Conservation (phyloP, 2,113 vertebrate species). For the Tyrannus savana region DNA sequence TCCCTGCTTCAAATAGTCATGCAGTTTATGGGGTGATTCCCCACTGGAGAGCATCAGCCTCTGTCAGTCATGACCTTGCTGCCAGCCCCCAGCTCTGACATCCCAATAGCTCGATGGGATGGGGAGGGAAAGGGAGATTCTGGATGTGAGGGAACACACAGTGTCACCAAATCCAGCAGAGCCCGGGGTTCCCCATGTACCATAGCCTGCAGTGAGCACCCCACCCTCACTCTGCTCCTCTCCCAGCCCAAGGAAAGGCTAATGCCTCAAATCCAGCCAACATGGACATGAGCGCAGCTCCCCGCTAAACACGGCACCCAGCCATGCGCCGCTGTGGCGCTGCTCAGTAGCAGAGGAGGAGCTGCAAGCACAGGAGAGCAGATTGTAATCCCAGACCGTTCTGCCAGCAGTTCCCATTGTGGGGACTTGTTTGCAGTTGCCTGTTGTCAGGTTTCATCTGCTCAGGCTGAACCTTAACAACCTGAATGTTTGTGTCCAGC, state of each 20-base stretch:
- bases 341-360: background rate
- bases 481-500: background rate
- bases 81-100: background rate
- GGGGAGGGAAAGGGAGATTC: background rate
- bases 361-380: background rate
- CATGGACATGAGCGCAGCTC: background rate
- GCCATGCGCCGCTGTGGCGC: rapidly evolving
- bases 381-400: background rate
- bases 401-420: background rate
- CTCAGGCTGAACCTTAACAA: background rate
- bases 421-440: background rate
- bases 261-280: background rate
- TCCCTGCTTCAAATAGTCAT: background rate
- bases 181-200: too few species aligned
- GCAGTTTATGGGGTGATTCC: background rate
- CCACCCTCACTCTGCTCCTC: background rate
- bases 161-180: background rate
- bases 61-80: background rate
- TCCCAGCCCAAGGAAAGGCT: background rate
- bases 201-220: rapidly evolving
- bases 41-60: background rate
- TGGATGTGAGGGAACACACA: background rate
- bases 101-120: background rate
- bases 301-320: rapidly evolving
- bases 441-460: background rate